Evolutionary conservation across 2,113 vertebrate species (phyloP), one percentile per base, ranked within the genome.

Genomic region (Chamaea fasciata): DNA sequence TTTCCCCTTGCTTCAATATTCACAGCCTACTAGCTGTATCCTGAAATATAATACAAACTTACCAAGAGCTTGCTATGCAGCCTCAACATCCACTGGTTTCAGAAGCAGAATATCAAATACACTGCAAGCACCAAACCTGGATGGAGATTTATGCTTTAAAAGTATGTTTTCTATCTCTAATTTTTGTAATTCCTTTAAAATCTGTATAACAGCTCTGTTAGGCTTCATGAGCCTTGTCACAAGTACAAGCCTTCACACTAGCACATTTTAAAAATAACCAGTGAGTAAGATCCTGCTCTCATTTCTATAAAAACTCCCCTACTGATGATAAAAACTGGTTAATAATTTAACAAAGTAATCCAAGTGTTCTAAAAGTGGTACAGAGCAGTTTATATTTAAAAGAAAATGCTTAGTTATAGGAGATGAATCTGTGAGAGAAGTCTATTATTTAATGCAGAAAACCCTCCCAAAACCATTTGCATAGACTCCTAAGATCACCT

Each of bases 261-360:
- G 70, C 94, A 96, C 71, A 74, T 90, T 91, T 97, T 96, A 97
- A 96, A 97, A 97, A 97, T 96, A 97, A 96, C 92, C 64, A 75
- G 74, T 91, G 85, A 93, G 91, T 85, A 95, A 96, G 97, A 95
- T 95, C 85, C 52, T 96, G 92, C 83, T 96, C 97, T 80, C 57
- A 27, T 91, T 96, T 95, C 87, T 96, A 95, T 95, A 96, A 96
- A 97, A 96, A 79, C 86, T 94, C 95, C 69, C 84, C 77, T 77
- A 88, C 79, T 20, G 39, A 81, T 92, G 94, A 90, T 93, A 93
- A 94, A 96, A 96, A 96, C 71, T 87, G 56, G 80, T 97, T 95
- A 96, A 96, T 96, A 96, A 97, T 96, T 96, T 94, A 97, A 97
- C 88, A 90, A 96, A 94, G 93, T 90, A 88, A 95, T 87, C 62